Evolutionary conservation across 2,113 vertebrate species (phyloP).

Genomic region (Embiotoca jacksoni): DNA sequence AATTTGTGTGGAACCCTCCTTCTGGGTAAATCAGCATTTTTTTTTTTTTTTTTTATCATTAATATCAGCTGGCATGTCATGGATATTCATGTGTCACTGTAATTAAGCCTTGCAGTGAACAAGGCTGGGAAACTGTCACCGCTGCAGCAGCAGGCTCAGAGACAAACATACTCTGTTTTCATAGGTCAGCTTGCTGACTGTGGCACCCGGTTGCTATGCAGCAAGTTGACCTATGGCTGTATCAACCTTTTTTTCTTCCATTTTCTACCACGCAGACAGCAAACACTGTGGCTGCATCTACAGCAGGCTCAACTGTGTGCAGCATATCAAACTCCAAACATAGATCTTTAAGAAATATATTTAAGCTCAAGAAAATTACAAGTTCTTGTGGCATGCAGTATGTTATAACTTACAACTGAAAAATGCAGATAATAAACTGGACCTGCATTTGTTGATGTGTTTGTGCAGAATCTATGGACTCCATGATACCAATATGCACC

Average conservation of each 20-base stretch:
- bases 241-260: constrained; percentile 59
- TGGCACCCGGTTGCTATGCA: constrained; percentile 78
- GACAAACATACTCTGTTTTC: constrained; percentile 62
- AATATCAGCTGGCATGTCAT: constrained; percentile 46
- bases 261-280: constrained; percentile 45
- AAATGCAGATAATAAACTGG: constrained; percentile 17
- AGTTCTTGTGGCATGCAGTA: neutral
- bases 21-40: constrained; percentile 33
- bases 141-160: constrained; percentile 48
- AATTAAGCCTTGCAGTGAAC: constrained; percentile 51
- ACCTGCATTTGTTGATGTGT: constrained; percentile 12
- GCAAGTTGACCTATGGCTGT: constrained; percentile 71
- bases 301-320: constrained; percentile 12
- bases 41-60: constrained; percentile 16
- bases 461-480: constrained; percentile 26
- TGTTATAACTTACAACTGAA: neutral
- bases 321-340: constrained; percentile 31
- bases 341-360: constrained; percentile 27
- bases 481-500: constrained; percentile 14
- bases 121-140: constrained; percentile 54
- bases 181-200: constrained; percentile 74
- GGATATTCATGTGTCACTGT: constrained; percentile 61
- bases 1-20: constrained; percentile 26
- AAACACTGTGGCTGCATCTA: constrained; percentile 40
- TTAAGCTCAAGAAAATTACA: constrained; percentile 14